Conservation (phyloP, 2,888 invertebrate genomes). For the Ceratothoa steindachneri region DNA sequence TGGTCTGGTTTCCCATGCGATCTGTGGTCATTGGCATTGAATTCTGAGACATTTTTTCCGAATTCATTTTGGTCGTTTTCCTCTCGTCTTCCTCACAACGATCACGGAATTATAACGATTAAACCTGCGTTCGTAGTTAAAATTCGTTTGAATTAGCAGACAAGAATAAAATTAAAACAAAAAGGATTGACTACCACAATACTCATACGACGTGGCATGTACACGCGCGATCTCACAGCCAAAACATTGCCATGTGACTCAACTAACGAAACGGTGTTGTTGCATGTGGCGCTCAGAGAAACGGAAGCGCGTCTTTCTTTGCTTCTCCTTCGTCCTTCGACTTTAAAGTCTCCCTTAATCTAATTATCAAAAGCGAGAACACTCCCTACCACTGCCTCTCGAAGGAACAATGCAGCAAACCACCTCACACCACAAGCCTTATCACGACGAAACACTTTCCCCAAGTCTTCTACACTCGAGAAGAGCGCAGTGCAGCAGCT, state of each 20-base stretch:
- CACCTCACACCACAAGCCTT: conserved; percentile 1
- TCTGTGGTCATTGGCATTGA: background rate
- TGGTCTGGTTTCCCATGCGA: background rate
- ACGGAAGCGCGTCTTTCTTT: background rate
- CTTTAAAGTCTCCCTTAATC: conserved; percentile 4
- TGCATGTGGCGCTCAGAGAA: background rate
- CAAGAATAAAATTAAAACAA: too few species aligned
- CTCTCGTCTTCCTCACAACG: too few species aligned
- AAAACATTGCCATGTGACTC: conserved; percentile 12
- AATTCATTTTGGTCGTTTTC: background rate
- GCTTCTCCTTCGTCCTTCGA: background rate
- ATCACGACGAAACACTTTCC: conserved; percentile 19
- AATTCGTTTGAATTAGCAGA: too few species aligned
- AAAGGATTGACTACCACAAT: too few species aligned
- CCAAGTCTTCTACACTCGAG: background rate
- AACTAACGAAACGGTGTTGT: background rate
- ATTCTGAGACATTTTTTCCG: conserved; percentile 6
- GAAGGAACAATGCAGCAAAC: conserved; percentile 5
- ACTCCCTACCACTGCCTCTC: background rate
- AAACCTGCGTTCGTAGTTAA: too few species aligned
- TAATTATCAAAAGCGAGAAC: background rate
- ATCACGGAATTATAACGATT: too few species aligned
- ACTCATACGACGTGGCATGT: too few species aligned
- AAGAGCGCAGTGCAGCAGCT: conserved; percentile 27
- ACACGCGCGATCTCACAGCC: background rate